phyloP scores from a whole-genome alignment of 35 echinoderm and acorn worm genomes.

The Heliocidaris erythrogramma region DNA sequence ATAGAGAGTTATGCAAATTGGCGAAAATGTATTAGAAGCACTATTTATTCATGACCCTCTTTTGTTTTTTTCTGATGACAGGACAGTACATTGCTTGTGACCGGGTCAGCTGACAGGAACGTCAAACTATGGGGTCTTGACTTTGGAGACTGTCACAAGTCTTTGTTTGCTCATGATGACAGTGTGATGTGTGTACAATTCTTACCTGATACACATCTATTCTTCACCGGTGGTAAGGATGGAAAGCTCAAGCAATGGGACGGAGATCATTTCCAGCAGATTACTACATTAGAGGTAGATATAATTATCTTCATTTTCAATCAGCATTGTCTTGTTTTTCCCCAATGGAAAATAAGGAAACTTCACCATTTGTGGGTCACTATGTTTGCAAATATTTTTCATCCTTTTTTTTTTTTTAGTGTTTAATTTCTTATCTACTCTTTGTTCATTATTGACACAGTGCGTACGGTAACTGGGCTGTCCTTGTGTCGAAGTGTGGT shows the following conservation, averaged over 20 bases:
- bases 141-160: constrained; percentile 95
- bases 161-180: constrained; percentile 96
- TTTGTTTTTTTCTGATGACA: constrained; percentile 35
- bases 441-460: too few species aligned
- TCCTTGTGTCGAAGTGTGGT: too few species aligned
- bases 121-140: constrained; percentile 94
- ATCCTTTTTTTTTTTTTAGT: too few species aligned
- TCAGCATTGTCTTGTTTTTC: not conserved
- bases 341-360: not conserved
- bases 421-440: too few species aligned
- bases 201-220: constrained; percentile 86
- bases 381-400: too few species aligned
- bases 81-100: constrained; percentile 87
- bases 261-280: constrained; percentile 86
- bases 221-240: constrained; percentile 93
- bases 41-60: not conserved
- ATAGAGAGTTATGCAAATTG: too few species aligned
- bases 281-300: constrained; percentile 82
- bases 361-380: not conserved
- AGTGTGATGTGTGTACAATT: constrained; percentile 97
- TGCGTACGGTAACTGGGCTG: too few species aligned
- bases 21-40: too few species aligned
- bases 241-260: constrained; percentile 98
- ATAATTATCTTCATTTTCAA: not conserved
- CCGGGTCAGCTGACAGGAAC: constrained; percentile 91